Evolutionary conservation across 2,888 invertebrate genomes (phyloP), one percentile per base, ranked within the genome.

Genomic region (Ceramica pisi): DNA sequence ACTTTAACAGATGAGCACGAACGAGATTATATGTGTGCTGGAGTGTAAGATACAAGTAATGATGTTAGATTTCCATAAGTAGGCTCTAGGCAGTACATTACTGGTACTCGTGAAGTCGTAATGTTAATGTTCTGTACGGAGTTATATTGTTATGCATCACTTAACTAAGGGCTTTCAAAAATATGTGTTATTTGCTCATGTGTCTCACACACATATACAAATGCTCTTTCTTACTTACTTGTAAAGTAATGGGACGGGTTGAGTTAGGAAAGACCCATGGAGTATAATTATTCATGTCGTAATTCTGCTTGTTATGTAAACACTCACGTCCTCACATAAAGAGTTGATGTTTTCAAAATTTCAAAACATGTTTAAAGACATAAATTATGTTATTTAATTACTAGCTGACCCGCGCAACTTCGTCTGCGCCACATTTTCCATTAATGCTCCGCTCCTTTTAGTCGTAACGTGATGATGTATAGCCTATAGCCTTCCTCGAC

Each of bases 21-120:
- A 67, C 46, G 26, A 50, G 68, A 3, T 61, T 60, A 76, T 57
- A 44, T 48, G 23, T 55, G 55, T 44, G 59, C 60, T 61, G n/a
- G 26, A 61, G 51, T 56, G 23, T 56, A 50, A 23, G 61, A 66
- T 38, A 60, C 50, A 14, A 75, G 65, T 78, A 63, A 68, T 38
- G 41, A 41, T 75, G 65, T 67, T 16, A 23, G 9, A 75, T 78
- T 67, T 80, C 21, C 76, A 61, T 75, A 68, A 65, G 64, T 48
- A 76, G 50, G n/a, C n/a, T n/a, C n/a, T n/a, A n/a, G n/a, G 51
- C 48, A 56, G 51, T 41, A 67, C 41, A n/a, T 67, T 46, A 60
- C 62, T 23, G 16, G 41, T 26, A 50, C 73, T 71, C 73, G 61
- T 79, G 67, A 59, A 62, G 48, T 38, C 57, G 44, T 79, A 59